A percentile compares a stretch with the other conserved stretches of the same genome.
Conservation (phyloP, 2,888 invertebrate genomes). For the Eurytoma adleriae region DNA sequence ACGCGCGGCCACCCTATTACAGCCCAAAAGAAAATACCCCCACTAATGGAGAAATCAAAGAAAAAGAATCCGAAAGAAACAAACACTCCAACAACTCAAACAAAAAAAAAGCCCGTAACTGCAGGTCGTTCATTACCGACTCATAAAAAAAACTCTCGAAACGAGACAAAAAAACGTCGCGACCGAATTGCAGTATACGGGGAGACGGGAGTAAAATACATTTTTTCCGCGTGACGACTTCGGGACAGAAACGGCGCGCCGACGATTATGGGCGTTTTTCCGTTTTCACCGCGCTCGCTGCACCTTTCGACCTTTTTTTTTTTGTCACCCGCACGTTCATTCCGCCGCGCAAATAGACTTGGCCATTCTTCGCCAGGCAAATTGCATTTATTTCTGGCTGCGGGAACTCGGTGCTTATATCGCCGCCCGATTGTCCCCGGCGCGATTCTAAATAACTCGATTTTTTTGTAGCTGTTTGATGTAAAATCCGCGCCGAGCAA, state of each 20-base stretch:
- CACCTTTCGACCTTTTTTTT: background rate
- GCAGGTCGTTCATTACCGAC: too few relatives aligned
- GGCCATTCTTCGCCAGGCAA: background rate
- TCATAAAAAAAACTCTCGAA: too few relatives aligned
- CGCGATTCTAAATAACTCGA: background rate
- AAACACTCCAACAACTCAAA: too few relatives aligned
- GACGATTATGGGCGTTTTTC: slow-evolving; percentile 34
- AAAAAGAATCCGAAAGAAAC: too few relatives aligned
- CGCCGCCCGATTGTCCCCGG: background rate
- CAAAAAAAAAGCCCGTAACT: too few relatives aligned
- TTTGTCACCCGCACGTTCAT: background rate
- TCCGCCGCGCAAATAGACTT: background rate
- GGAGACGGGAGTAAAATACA: slow-evolving; percentile 1
- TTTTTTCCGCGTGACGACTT: slow-evolving; percentile 5
- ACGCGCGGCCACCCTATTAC: too few relatives aligned
- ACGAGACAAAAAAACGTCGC: background rate
- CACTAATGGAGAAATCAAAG: too few relatives aligned
- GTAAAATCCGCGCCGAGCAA: too few relatives aligned
- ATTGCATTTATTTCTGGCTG: background rate
- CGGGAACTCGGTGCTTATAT: background rate
- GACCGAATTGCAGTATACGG: background rate
- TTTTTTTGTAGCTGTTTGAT: background rate
- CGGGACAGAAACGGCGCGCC: slow-evolving; percentile 4
- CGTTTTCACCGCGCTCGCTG: slow-evolving; percentile 16
- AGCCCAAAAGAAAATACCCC: too few relatives aligned